Evolutionary conservation across 2,797 vertebrate species (phyloP).

Genomic region (Amblyraja radiata): DNA sequence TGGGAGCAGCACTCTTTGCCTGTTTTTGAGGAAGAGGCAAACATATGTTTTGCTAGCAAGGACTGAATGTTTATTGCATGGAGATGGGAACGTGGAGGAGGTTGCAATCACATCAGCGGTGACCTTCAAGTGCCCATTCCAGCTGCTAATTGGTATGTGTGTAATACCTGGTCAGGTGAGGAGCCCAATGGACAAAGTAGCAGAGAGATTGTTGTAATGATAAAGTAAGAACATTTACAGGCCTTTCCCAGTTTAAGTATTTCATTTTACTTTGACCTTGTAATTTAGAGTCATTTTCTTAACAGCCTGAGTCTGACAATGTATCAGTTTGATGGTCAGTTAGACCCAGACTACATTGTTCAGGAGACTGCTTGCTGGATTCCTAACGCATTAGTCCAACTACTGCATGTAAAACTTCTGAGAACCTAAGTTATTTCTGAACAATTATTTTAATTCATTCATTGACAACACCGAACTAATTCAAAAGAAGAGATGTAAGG

Average conservation of each 20-base stretch:
- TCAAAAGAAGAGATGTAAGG: background rate
- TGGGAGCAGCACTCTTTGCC: no score
- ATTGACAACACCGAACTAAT: background rate
- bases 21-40: no score
- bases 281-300: conserved; percentile 3
- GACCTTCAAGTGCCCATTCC: no score
- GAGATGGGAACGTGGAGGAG: no score
- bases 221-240: background rate
- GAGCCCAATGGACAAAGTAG: background rate
- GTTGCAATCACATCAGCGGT: no score
- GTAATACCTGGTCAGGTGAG: background rate
- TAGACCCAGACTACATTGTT: background rate
- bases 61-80: no score
- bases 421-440: background rate
- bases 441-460: background rate
- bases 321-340: background rate
- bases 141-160: no score
- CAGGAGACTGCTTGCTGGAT: background rate
- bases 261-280: background rate
- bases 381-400: background rate
- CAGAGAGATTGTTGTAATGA: background rate
- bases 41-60: no score
- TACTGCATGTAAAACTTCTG: background rate
- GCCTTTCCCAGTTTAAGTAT: background rate
- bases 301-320: background rate